Percentiles rank a stretch among this genome's conserved stretches.
phyloP scores from a whole-genome alignment of 2,113 vertebrate species.

The Lepisosteus oculatus region DNA sequence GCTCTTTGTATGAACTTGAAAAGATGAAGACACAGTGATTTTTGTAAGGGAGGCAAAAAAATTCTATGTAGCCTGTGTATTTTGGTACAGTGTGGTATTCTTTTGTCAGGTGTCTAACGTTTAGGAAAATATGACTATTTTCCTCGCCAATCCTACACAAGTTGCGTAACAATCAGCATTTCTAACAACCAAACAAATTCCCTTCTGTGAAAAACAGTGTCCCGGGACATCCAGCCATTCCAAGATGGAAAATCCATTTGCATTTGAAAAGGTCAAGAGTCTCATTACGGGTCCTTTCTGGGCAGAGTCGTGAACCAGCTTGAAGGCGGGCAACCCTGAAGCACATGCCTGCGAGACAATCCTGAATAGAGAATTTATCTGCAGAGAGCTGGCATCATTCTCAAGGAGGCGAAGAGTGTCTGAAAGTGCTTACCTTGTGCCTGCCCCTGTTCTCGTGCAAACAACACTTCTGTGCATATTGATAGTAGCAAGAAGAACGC shows the following conservation, averaged over 20 bases:
- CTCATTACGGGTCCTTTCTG: conserved; percentile 34
- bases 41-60: too few species aligned
- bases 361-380: not conserved
- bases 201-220: conserved; percentile 54
- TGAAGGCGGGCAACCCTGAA: not conserved
- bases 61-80: too few species aligned
- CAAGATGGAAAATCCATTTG: conserved; percentile 56
- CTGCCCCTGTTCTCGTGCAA: conserved; percentile 67
- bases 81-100: not conserved
- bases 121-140: not conserved
- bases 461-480: conserved; percentile 76
- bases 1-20: too few species aligned
- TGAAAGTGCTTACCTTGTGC: conserved; percentile 56
- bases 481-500: conserved; percentile 77
- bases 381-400: not conserved
- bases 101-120: conserved; percentile 9
- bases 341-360: not conserved
- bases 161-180: conserved; percentile 64
- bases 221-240: conserved; percentile 71
- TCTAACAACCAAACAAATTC: conserved; percentile 63
- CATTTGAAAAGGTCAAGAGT: conserved; percentile 68
- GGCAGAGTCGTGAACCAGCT: not conserved
- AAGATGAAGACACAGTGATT: too few species aligned
- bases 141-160: conserved; percentile 51
- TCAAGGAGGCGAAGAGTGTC: not conserved